Conservation (phyloP, 2,797 vertebrate genomes). For the Pipistrellus pipistrellus region DNA sequence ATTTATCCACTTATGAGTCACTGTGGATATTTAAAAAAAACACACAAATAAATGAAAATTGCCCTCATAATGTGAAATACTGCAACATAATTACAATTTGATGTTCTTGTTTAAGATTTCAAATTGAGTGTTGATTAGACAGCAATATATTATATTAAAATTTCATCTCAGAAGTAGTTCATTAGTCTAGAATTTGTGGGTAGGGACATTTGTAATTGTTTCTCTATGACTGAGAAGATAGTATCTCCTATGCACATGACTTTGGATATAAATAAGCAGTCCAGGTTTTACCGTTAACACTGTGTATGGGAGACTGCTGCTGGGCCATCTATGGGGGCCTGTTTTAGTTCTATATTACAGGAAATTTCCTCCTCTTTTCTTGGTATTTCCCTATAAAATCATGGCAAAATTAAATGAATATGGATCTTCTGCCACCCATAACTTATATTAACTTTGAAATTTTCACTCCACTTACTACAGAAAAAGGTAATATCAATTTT, state of each 20-base stretch:
- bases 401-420: conserved; percentile 8
- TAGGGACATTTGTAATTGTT: conserved; percentile 46
- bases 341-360: background rate
- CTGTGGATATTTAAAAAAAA: conserved; percentile 59
- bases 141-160: conserved; percentile 62
- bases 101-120: conserved; percentile 68
- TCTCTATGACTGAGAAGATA: background rate
- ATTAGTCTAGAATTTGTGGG: conserved; percentile 57
- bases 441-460: conserved; percentile 25
- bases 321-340: background rate
- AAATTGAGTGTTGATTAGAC: conserved; percentile 66
- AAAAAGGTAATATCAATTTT: conserved; percentile 44
- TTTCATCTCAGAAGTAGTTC: conserved; percentile 64
- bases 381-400: conserved; percentile 14
- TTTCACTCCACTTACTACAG: background rate
- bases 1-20: conserved; percentile 74
- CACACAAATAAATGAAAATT: conserved; percentile 70
- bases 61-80: conserved; percentile 59
- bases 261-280: conserved; percentile 6
- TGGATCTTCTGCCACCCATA: background rate
- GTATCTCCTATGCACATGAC: background rate
- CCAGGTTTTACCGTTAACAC: background rate
- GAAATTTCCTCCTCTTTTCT: background rate
- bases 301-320: background rate
- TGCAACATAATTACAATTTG: conserved; percentile 38